Evolutionary conservation across 2,797 vertebrate genomes (phyloP).

Genomic region (Borostomias antarcticus): DNA sequence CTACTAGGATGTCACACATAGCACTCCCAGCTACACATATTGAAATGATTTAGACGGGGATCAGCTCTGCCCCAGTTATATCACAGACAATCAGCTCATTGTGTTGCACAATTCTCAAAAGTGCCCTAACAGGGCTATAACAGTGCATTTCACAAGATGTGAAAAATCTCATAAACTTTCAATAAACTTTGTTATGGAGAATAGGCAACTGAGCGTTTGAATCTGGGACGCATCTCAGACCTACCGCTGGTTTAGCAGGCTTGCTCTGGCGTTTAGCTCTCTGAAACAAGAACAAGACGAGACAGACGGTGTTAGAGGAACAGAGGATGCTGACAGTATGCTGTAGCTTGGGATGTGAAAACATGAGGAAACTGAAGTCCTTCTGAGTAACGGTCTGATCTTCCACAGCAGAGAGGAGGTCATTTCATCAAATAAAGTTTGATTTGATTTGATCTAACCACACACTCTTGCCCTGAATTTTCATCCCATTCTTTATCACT

Average conservation of each 20-base stretch:
- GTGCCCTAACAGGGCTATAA: background rate
- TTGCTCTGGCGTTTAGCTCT: slow-evolving; percentile 75
- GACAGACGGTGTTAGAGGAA: slow-evolving; percentile 1
- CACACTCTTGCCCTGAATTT: background rate
- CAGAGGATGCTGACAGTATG: background rate
- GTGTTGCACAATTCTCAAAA: background rate
- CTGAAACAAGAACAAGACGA: slow-evolving; percentile 61
- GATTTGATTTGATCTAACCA: background rate
- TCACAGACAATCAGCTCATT: background rate
- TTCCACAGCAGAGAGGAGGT: background rate
- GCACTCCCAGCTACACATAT: background rate
- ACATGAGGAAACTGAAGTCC: slow-evolving; percentile 4
- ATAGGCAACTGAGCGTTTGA: background rate
- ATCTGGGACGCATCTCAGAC: slow-evolving; percentile 33
- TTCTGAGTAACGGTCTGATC: background rate
- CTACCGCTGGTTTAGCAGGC: slow-evolving; percentile 73
- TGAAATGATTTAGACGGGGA: slow-evolving; percentile 1
- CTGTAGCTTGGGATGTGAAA: background rate
- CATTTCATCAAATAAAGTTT: background rate
- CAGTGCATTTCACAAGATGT: background rate
- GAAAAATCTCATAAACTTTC: background rate
- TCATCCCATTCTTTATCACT: background rate
- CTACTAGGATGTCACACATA: background rate
- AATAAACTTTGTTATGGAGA: background rate
- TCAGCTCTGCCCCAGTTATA: background rate